Base-by-base conservation (phyloP, 2,113 vertebrate genomes). In the Arizona elegans region DNA sequence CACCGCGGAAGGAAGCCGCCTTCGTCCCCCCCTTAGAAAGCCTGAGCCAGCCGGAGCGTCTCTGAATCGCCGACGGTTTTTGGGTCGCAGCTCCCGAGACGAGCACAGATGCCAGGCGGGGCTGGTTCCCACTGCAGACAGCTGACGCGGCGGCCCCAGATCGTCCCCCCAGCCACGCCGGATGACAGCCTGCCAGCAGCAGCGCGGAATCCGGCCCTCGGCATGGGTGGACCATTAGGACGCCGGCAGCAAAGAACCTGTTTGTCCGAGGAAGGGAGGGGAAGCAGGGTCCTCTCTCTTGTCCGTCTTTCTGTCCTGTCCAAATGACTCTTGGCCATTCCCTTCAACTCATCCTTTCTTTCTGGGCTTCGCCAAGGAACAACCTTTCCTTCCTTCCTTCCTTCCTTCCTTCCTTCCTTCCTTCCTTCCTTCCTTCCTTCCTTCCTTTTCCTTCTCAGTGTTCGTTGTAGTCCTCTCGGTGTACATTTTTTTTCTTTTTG, bases 61-160 rank as follows among this genome's bases (percentile, higher is more conserved):
- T 19, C 33, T 81, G 70, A 33, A 33, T 17, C 33, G 70, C 70
- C 33, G 70, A 38, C 15, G 15, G 33, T 21, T 38, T 55, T 81
- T 43, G 75, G 33, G 75, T 21, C 75, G 33, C 75, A 43, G 33
- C 33, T 81, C 75, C 33, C 33, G 50, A 55, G 96, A 93, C 62
- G 96, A 92, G 97, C 97, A 97, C 98, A 97, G 97, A 97, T 97
- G 97, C 96, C 96, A 97, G 93, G 97, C 97, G 98, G 98, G 96
- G 97, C 96, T 94, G 96, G 95, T 96, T 97, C 97, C 97, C 96
- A 93, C 87, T 94, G 96, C 96, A 89, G 97, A 97, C 97, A 96
- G 97, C 97, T 97, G 98, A 96, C 96, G 97, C 96, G 96, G 97
- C 96, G 96, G 97, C 97, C 97, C 96, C 96, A 93, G 96, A 96